phyloP scores from a whole-genome alignment of 2,888 invertebrate species.

The Brenthis hecate region DNA sequence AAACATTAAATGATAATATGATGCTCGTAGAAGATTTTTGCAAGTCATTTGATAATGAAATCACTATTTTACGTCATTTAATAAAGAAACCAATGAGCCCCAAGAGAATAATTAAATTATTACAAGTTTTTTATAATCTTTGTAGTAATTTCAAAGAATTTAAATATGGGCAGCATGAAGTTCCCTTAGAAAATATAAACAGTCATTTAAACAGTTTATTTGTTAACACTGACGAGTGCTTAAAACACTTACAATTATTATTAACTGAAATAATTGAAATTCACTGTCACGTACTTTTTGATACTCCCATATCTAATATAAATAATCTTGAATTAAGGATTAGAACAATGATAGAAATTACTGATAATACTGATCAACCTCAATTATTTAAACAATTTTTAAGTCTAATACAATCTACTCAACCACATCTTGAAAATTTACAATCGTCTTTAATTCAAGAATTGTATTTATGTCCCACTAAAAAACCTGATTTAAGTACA shows the following conservation, averaged over 20 bases:
- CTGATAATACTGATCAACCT: conserved; percentile 40
- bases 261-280: conserved; percentile 56
- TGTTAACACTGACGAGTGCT: conserved; percentile 53
- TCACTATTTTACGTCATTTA: conserved; percentile 59
- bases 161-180: conserved; percentile 47
- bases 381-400: conserved; percentile 43
- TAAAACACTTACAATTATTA: conserved; percentile 53
- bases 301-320: conserved; percentile 46
- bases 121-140: conserved; percentile 63
- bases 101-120: conserved; percentile 64
- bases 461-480: conserved; percentile 22
- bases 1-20: conserved; percentile 55
- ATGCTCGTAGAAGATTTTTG: conserved; percentile 64
- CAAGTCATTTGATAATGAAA: conserved; percentile 61
- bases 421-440: conserved; percentile 45
- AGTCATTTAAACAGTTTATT: conserved; percentile 42
- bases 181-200: conserved; percentile 52
- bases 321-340: conserved; percentile 12
- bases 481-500: conserved; percentile 25
- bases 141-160: conserved; percentile 56
- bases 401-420: conserved; percentile 37
- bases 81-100: conserved; percentile 58
- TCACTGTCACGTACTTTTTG: conserved; percentile 56
- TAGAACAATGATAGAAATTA: conserved; percentile 15
- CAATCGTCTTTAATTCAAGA: conserved; percentile 32